These are phyloP conservation scores for Parauchenoglanis ngamensis DNA, from an alignment of 2,797 vertebrate genomes.

Conservation along the genomic window DNA sequence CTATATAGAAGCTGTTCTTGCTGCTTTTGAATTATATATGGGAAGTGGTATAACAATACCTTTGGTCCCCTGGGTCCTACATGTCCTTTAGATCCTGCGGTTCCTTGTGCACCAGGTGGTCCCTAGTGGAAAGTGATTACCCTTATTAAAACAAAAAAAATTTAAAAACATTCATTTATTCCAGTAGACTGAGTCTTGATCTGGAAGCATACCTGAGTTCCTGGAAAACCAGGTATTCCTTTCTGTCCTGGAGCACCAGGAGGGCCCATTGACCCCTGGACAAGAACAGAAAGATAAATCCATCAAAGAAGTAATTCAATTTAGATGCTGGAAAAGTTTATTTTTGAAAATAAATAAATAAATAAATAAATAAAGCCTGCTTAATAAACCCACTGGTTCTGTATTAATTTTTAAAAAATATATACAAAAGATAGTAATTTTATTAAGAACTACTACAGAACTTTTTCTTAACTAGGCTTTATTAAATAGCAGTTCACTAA, in stretches of 20 bases:
- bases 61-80: conserved; percentile 77
- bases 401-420: too few species aligned
- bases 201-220: conserved; percentile 73
- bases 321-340: neutral
- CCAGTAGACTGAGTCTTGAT: neutral
- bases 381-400: neutral
- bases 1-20: neutral
- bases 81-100: conserved; percentile 71
- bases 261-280: conserved; percentile 77
- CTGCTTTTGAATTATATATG: neutral
- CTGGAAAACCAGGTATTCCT: conserved; percentile 75
- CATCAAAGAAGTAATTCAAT: neutral
- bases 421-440: too few species aligned
- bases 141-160: conserved; percentile 8
- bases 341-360: neutral
- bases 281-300: conserved; percentile 46
- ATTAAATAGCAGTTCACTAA: too few species aligned
- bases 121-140: conserved; percentile 70
- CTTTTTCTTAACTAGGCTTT: too few species aligned
- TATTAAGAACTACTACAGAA: too few species aligned
- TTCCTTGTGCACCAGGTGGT: conserved; percentile 69
- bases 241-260: conserved; percentile 72
- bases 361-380: neutral
- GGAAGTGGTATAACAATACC: conserved; percentile 64
- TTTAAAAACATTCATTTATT: conserved; percentile 9